Conservation (phyloP, 2,888 invertebrate genomes). For the Rotaria macrura region DNA sequence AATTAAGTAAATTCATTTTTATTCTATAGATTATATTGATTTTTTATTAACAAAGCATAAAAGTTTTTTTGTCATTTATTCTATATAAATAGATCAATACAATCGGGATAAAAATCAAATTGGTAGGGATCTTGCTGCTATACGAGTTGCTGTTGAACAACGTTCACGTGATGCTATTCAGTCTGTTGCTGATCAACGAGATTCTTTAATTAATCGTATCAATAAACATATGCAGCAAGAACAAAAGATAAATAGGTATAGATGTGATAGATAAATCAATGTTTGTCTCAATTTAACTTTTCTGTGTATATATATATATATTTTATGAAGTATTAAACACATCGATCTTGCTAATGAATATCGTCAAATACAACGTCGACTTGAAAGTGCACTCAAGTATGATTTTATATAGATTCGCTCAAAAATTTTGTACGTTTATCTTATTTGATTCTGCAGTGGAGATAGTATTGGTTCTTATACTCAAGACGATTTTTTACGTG, state of each 20-base stretch:
- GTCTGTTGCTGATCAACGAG: background rate
- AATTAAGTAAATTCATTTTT: background rate
- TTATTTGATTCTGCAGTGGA: background rate
- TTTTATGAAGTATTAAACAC: background rate
- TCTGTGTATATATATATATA: too few relatives aligned
- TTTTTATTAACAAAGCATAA: too few relatives aligned
- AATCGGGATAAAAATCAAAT: background rate
- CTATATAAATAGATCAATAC: background rate
- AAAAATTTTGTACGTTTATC: background rate
- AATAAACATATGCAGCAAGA: background rate
- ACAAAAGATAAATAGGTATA: background rate
- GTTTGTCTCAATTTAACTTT: background rate
- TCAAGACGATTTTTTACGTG: background rate
- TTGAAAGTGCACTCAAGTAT: background rate
- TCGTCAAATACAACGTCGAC: background rate
- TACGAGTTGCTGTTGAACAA: conserved; percentile 12
- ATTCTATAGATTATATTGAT: background rate
- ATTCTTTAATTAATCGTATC: background rate
- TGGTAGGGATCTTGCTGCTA: background rate
- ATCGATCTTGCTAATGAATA: background rate
- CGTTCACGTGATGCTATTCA: background rate
- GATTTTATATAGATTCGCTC: background rate
- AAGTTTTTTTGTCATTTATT: background rate
- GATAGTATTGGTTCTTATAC: background rate
- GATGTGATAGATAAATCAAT: background rate